Evolutionary conservation across 2,113 vertebrate genomes (phyloP), one percentile per base, ranked within the genome.

Genomic region (Morone chrysops): DNA sequence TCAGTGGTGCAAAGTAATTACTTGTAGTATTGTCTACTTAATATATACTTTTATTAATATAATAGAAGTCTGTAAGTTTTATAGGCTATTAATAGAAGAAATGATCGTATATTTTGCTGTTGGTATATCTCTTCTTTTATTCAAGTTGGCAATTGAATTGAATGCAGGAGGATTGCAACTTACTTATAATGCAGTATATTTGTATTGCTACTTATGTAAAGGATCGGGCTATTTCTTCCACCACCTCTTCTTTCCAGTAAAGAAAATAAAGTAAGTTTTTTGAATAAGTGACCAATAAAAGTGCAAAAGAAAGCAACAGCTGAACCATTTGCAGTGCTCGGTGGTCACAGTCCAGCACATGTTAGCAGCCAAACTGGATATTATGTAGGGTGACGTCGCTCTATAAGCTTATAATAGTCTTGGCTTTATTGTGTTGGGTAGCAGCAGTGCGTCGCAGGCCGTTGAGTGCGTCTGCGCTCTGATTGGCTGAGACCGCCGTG

Each of bases 401-500:
- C 66, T 50, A 13, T 59, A 51, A 65, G 65, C 25, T 47, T 16
- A 40, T 57, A 48, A 65, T 50, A 60, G 63, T 45, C 71, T 66
- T 53, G 69, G 45, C 53, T 68, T 47, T 56, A 75, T 66, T 78
- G 83, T 74, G 78, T 82, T 83, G 83, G 70, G 66, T 75, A 86
- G 90, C 90, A 86, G 91, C 91, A 91, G 78, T 86, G 90, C 90
- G 85, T 81, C 87, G 88, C 78, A 88, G 84, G 74, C 43, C 38
- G 74, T 72, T 54, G 70, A 67, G 78, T 5, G 56, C 56, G 80
- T 75, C 78, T 61, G 77, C 65, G 80, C 83, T 85, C 76, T 92
- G 89, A 94, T 95, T 95, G 94, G 94, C 88, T 88, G 87, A 47
- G 1, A 51, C 67, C 25, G 62, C 65, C n/a, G 85, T 79, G 93